These are phyloP conservation scores for Tonatia bakeri DNA, from an alignment of 2,113 vertebrate genomes.

Conservation along the genomic window DNA sequence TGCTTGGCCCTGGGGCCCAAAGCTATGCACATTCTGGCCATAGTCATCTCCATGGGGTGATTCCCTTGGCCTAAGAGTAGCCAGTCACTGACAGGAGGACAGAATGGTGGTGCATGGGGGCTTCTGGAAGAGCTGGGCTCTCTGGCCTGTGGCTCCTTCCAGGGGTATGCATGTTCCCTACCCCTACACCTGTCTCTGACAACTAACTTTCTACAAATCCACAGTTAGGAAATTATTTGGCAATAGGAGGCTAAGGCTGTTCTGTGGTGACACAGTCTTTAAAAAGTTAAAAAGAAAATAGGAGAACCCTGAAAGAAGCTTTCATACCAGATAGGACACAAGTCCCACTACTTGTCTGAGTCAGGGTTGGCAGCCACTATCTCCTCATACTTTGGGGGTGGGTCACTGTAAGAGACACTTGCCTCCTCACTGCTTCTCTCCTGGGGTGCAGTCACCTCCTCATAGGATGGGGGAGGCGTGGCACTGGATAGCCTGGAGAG, in stretches of 20 bases:
- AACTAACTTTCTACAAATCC: conserved; percentile 47
- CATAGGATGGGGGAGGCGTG: conserved; percentile 90
- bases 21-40: background rate
- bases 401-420: conserved; percentile 85
- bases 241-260: conserved; percentile 81
- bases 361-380: conserved; percentile 80
- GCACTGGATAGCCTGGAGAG: conserved; percentile 88
- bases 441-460: conserved; percentile 89
- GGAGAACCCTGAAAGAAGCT: background rate
- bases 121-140: background rate
- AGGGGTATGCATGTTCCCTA: background rate
- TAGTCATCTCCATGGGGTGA: background rate
- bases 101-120: background rate
- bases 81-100: conserved; percentile 1
- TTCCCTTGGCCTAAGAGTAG: conserved; percentile 69
- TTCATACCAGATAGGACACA: background rate
- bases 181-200: conserved; percentile 33
- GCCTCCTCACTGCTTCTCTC: conserved; percentile 90
- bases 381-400: conserved; percentile 92
- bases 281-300: conserved; percentile 51
- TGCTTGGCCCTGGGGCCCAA: background rate
- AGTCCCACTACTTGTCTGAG: conserved; percentile 64
- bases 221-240: conserved; percentile 67
- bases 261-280: conserved; percentile 77
- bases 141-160: background rate